Base-by-base conservation (phyloP, 2,113 vertebrate species). In the Spheniscus mendiculus region DNA sequence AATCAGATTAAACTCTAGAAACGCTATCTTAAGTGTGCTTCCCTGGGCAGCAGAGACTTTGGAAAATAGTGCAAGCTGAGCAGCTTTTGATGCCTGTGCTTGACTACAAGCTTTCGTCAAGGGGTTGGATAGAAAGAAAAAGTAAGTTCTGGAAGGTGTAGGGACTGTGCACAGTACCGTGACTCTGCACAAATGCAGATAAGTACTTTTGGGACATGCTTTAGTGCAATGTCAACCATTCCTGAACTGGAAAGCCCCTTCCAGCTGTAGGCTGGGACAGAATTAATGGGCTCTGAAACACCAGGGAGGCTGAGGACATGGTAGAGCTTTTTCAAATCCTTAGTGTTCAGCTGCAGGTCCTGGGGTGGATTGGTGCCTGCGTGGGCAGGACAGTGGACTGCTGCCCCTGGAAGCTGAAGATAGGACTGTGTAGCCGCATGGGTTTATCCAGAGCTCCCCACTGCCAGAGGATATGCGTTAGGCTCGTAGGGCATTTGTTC, bases 401-500 rank as follows among this genome's bases (percentile, higher is more conserved):
- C 61, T 30, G 16, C 4, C 11, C 11, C 55, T 72, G 62, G 45
- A 62, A 69, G 76, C 29, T 47, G 63, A 40, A n/a, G 63, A 13
- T 15, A 12, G 77, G 44, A 12, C 59, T 38, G 23, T 3, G 13
- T 32, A 59, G 40, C 42, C 15, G 20, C 17, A 0, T 47, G 87
- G 77, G 29, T 87, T 94, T 84, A 13, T 78, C 77, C n/a, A n/a
- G n/a, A n/a, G n/a, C n/a, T n/a, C 40, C 29, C 55, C 76, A 16
- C 27, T 79, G 52, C 66, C 49, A 40, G 47, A n/a, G 79, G 53
- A 59, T 53, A 25, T 7, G 50, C 4, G 1, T 47, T 61, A 32
- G 42, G 38, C 96, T 96, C 30, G 38, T 89, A 94, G 89, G 89
- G 87, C 85, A 90, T 97, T 98, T 97, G 82, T 94, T 96, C 94